phyloP scores from a whole-genome alignment of 2,113 vertebrate species.

The Aptenodytes patagonicus region DNA sequence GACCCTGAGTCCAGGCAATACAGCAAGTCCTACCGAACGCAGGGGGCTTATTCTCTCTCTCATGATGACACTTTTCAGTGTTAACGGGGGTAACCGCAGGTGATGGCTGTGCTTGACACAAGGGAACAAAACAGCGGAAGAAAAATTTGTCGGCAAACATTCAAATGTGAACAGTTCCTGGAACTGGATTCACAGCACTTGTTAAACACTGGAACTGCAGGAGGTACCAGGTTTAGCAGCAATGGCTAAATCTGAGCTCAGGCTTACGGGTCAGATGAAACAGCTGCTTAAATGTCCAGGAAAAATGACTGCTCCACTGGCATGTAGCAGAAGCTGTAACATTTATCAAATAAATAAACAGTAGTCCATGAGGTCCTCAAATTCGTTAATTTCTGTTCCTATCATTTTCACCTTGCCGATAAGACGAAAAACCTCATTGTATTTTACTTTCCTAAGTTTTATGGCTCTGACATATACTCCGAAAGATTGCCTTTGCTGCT shows the following conservation, averaged over 20 bases:
- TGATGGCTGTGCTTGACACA: background rate
- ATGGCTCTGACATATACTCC: background rate
- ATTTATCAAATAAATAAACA: background rate
- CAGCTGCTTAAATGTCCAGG: background rate
- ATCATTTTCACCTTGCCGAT: conserved; percentile 13
- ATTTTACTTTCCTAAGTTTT: conserved; percentile 6
- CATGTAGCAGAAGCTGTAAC: background rate
- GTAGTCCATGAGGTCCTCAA: background rate
- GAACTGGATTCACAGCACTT: background rate
- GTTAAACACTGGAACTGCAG: background rate
- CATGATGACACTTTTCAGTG: background rate
- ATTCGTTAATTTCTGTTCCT: background rate
- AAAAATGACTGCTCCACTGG: background rate
- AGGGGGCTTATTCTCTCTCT: background rate
- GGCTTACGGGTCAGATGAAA: background rate
- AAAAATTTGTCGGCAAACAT: background rate
- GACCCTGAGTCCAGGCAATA: background rate
- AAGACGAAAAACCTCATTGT: conserved; percentile 16
- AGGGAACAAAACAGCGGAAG: background rate
- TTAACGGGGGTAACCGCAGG: background rate
- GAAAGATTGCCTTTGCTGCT: conserved; percentile 9
- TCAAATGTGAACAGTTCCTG: background rate
- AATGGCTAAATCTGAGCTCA: background rate
- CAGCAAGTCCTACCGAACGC: background rate
- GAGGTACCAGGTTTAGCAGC: background rate